These are phyloP conservation scores for Drosophila ficusphila DNA, from an alignment of 1,140 invertebrate species.

Conservation along the genomic window DNA sequence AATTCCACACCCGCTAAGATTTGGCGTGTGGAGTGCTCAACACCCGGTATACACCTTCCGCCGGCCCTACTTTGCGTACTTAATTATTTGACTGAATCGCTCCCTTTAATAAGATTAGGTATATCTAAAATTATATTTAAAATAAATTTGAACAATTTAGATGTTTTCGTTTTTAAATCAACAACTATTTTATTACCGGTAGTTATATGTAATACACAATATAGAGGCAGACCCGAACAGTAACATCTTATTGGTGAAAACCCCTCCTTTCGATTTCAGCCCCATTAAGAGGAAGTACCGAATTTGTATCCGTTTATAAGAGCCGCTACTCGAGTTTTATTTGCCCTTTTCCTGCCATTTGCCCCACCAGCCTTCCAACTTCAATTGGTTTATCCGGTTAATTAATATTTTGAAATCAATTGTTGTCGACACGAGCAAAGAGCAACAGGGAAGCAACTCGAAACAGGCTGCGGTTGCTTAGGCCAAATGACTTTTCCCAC, in stretches of 20 bases:
- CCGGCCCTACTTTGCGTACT: too few relatives aligned
- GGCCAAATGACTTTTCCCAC: conserved; percentile 27
- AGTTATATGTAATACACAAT: too few relatives aligned
- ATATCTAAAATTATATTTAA: too few relatives aligned
- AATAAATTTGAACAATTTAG: too few relatives aligned
- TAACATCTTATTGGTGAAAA: neutral
- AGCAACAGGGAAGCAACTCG: conserved; percentile 7
- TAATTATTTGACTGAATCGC: too few relatives aligned
- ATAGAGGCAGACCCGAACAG: neutral
- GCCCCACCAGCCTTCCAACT: conserved; percentile 1
- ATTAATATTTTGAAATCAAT: conserved; percentile 54
- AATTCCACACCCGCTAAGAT: too few relatives aligned
- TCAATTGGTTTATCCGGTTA: conserved; percentile 43
- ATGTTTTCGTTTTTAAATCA: too few relatives aligned
- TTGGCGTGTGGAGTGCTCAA: too few relatives aligned
- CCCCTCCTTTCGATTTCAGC: neutral
- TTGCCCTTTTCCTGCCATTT: conserved; percentile 13
- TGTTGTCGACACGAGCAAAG: conserved; percentile 34
- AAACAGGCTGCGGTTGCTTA: conserved; percentile 14
- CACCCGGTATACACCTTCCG: too few relatives aligned
- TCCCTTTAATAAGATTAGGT: too few relatives aligned
- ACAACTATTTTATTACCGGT: too few relatives aligned
- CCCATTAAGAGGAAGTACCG: neutral
- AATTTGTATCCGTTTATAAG: neutral
- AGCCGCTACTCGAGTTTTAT: neutral